Base-by-base conservation (phyloP, 1,140 invertebrate genomes). In the Odontomachus brunneus region DNA sequence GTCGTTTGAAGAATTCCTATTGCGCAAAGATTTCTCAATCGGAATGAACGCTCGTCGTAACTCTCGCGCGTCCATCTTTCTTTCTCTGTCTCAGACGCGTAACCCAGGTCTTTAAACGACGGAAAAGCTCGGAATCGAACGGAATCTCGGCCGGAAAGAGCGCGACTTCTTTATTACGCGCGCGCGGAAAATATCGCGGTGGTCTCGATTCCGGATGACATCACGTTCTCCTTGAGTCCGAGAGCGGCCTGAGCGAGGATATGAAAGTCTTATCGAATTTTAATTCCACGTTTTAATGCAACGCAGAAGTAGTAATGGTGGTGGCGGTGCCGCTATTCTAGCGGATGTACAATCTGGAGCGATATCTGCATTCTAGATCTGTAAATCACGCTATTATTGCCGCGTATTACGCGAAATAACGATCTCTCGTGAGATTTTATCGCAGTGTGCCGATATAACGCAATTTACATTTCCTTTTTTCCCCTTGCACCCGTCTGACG, bases 21-120 rank as follows among this genome's bases (percentile, higher is more conserved):
- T 82, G 85, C 75, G 87, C 78, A 83, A 84, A 84, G 82, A 59
- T 72, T 88, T 84, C 67, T 84, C 74, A 76, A 88, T 84, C 83
- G 83, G 66, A 66, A 83, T 69, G 66, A 76, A 84, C 82, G 63
- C 49, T 44, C 33, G 69, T 53, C 69, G 51, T 51, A 83, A 73
- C 48, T 26, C n/a, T 62, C 71, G 57, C 49, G 38, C 17, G 63
- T 29, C 19, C 60, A 78, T 69, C 73, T 71, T 73, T 87, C 74
- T 53, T 48, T 17, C 44, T 26, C 19, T 5, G 9, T 44, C 15
- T 33, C 19, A 7, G 62, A 53, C 63, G 67, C 24, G 38, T 59
- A 71, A 65, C 71, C 85, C 67, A 86, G 73, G 60, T 59, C 82
- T 87, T 76, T 72, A 87, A 44, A 86, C 67, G 73, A 87, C 63